phyloP scores from a whole-genome alignment of 1,140 invertebrate species.

The Zaprionus davidi region DNA sequence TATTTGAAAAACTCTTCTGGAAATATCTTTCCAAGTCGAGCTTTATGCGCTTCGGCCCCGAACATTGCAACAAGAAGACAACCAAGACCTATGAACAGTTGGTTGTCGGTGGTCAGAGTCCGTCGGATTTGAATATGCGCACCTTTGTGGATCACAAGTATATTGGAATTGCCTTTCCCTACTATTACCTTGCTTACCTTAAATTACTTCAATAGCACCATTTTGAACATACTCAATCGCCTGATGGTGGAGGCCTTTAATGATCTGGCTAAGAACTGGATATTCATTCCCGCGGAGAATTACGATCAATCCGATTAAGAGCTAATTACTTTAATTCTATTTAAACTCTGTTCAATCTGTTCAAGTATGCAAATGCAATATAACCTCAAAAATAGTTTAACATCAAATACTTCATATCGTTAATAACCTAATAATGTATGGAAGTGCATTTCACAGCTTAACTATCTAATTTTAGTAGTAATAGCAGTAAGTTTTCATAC shows the following conservation, averaged over 20 bases:
- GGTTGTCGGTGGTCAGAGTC: background rate
- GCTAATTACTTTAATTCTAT: background rate
- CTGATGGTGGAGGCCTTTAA: constrained; percentile 66
- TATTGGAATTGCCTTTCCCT: background rate
- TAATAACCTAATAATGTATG: too few relatives aligned
- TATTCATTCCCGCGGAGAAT: constrained; percentile 70
- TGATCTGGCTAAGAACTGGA: constrained; percentile 76
- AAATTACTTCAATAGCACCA: constrained; percentile 33
- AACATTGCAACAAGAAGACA: constrained; percentile 41
- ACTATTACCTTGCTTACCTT: background rate
- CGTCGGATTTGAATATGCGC: too few relatives aligned
- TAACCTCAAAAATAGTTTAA: background rate
- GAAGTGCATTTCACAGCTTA: too few relatives aligned
- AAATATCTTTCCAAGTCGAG: constrained; percentile 74
- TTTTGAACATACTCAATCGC: constrained; percentile 59
- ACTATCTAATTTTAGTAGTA: too few relatives aligned
- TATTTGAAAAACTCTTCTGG: constrained; percentile 82
- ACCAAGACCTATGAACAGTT: constrained; percentile 61
- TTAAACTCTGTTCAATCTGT: background rate
- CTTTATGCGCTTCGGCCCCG: constrained; percentile 66
- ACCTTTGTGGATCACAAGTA: constrained; percentile 55
- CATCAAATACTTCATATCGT: too few relatives aligned
- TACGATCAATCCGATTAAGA: constrained; percentile 49
- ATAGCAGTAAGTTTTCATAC: too few relatives aligned
- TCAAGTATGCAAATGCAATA: background rate